Evolutionary conservation across 2,888 invertebrate genomes (phyloP).

Genomic region (Danaus chrysippus): DNA sequence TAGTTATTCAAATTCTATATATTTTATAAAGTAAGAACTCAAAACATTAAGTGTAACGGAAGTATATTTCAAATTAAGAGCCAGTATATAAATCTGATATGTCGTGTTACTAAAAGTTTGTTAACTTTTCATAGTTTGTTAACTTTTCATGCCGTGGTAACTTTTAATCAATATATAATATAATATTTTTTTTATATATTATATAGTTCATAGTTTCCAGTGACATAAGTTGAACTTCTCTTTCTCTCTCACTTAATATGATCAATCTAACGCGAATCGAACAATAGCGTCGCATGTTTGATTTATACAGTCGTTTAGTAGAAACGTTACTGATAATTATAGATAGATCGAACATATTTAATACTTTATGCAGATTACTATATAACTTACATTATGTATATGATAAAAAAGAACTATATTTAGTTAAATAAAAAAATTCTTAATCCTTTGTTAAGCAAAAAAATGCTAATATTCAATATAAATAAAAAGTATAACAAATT

Average conservation of each 20-base stretch:
- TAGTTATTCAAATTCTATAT: too few species aligned
- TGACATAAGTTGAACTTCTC: conserved; percentile 41
- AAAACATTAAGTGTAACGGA: conserved; percentile 23
- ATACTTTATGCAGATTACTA: conserved; percentile 46
- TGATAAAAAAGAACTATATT: not conserved
- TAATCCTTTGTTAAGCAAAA: not conserved
- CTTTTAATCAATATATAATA: too few species aligned
- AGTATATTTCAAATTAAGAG: too few species aligned
- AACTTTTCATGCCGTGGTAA: too few species aligned
- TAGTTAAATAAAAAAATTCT: not conserved
- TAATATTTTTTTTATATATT: too few species aligned
- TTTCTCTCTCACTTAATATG: conserved; percentile 76
- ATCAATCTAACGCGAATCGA: conserved; percentile 79
- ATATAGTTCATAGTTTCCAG: too few species aligned
- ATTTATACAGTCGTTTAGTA: conserved; percentile 79
- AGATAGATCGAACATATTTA: conserved; percentile 56
- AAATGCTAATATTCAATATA: not conserved
- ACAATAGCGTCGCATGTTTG: conserved; percentile 78
- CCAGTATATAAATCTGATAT: too few species aligned
- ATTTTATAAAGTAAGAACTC: too few species aligned
- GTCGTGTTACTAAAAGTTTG: too few species aligned
- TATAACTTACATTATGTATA: not conserved
- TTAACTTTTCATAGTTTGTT: too few species aligned
- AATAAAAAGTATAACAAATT: conserved; percentile 50
- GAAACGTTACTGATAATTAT: conserved; percentile 78